These are phyloP conservation scores for Rotaria socialis DNA, from an alignment of 2,888 invertebrate species.

Conservation along the genomic window DNA sequence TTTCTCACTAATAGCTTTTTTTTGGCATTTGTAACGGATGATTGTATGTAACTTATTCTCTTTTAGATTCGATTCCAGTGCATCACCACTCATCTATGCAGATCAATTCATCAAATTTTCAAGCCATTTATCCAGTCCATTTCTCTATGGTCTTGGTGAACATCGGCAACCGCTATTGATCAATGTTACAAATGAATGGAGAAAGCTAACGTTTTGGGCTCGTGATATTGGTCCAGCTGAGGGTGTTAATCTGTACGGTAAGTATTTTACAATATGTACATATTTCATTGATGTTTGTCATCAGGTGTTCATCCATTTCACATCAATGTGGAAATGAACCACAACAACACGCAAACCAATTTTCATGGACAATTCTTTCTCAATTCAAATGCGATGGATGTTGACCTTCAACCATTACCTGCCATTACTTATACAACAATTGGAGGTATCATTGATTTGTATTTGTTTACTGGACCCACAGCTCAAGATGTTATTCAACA, in stretches of 20 bases:
- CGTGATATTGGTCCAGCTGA: slow-evolving; percentile 38
- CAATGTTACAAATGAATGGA: background rate
- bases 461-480: slow-evolving; percentile 50
- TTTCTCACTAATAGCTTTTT: too few species aligned
- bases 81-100: slow-evolving; percentile 70
- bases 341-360: background rate
- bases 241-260: background rate
- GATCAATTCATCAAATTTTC: slow-evolving; percentile 73
- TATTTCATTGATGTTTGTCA: too few species aligned
- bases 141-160: slow-evolving; percentile 74
- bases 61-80: slow-evolving; percentile 65
- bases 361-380: slow-evolving; percentile 34
- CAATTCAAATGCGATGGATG: slow-evolving; percentile 65
- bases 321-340: background rate
- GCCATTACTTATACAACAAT: slow-evolving; percentile 50
- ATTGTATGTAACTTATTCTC: background rate
- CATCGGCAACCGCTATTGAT: slow-evolving; percentile 64
- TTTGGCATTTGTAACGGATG: too few species aligned
- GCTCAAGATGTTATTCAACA: slow-evolving; percentile 49
- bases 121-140: slow-evolving; percentile 65
- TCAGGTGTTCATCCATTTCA: slow-evolving; percentile 26
- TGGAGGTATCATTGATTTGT: slow-evolving; percentile 52
- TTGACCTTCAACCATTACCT: slow-evolving; percentile 66
- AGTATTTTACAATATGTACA: too few species aligned
- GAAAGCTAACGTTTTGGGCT: slow-evolving; percentile 31